Percentiles rank a stretch among this genome's conserved stretches.
Evolutionary conservation across 2,797 vertebrate species (phyloP).

Genomic region (Lacerta agilis): DNA sequence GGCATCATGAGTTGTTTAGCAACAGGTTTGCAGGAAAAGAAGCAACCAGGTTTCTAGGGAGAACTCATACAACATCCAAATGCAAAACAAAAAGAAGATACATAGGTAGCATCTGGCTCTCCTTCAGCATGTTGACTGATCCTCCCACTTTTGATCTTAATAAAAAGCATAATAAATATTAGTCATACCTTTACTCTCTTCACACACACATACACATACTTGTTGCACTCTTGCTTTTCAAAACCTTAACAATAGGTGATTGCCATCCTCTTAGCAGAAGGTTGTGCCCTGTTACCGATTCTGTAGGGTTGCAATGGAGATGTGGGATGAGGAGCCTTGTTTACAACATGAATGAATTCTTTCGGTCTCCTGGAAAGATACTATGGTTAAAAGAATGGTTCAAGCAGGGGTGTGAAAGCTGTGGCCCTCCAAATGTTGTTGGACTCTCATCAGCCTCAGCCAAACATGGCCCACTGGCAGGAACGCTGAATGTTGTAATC

Average conservation of each 20-base stretch:
- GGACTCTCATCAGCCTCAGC: too few species aligned
- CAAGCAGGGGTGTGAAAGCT: not conserved
- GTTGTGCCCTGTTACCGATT: not conserved
- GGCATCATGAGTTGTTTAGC: conserved; percentile 60
- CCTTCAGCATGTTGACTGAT: conserved; percentile 73
- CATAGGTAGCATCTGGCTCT: conserved; percentile 73
- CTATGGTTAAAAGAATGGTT: not conserved
- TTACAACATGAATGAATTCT: not conserved
- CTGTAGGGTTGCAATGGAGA: not conserved
- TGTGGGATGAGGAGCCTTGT: not conserved
- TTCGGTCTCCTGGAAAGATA: not conserved
- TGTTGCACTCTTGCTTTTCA: not conserved
- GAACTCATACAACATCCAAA: conserved; percentile 74
- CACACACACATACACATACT: not conserved
- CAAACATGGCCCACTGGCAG: too few species aligned
- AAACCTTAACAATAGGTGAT: not conserved
- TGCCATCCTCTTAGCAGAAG: not conserved
- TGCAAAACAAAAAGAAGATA: conserved; percentile 63
- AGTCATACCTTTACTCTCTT: not conserved
- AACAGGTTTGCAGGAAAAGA: conserved; percentile 68
- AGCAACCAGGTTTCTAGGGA: conserved; percentile 60
- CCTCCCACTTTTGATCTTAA: conserved; percentile 32
- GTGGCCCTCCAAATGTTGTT: too few species aligned
- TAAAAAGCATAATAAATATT: conserved; percentile 26
- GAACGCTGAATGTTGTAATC: too few species aligned